Conservation (phyloP, 1,140 invertebrate genomes). For the Magallana ariakensis region DNA sequence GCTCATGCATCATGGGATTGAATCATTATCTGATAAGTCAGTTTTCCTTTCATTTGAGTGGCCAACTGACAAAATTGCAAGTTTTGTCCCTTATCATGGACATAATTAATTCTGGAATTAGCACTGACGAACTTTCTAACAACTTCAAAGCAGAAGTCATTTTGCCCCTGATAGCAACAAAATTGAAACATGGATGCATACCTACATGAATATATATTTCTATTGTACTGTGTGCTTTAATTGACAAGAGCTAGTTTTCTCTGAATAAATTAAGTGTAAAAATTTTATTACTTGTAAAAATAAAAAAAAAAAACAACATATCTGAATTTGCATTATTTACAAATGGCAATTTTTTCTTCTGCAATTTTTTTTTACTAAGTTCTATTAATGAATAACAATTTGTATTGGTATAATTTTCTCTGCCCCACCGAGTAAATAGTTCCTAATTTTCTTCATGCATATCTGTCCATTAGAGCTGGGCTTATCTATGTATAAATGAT, state of each 20-base stretch:
- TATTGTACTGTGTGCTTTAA: too few species aligned
- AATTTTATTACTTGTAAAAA: not conserved
- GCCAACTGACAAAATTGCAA: not conserved
- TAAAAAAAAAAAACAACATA: too few species aligned
- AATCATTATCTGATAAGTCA: conserved; percentile 7
- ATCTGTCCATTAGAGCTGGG: conserved; percentile 13
- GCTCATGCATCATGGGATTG: conserved; percentile 19
- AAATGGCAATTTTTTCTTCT: too few species aligned
- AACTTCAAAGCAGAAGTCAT: not conserved
- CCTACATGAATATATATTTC: too few species aligned
- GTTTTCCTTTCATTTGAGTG: not conserved
- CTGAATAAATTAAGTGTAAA: not conserved
- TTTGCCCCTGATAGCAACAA: not conserved
- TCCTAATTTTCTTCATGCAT: not conserved
- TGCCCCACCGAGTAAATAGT: conserved; percentile 3
- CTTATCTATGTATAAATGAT: not conserved
- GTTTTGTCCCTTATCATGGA: not conserved
- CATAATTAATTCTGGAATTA: not conserved
- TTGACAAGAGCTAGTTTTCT: not conserved
- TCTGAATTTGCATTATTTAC: too few species aligned
- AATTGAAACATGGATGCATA: not conserved
- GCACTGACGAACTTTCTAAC: not conserved
- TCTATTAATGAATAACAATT: not conserved
- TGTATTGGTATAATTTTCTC: conserved; percentile 2
- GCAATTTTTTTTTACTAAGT: too few species aligned